These are phyloP conservation scores for Irena cyanogastra DNA, from an alignment of 2,113 vertebrate species.

Conservation along the genomic window DNA sequence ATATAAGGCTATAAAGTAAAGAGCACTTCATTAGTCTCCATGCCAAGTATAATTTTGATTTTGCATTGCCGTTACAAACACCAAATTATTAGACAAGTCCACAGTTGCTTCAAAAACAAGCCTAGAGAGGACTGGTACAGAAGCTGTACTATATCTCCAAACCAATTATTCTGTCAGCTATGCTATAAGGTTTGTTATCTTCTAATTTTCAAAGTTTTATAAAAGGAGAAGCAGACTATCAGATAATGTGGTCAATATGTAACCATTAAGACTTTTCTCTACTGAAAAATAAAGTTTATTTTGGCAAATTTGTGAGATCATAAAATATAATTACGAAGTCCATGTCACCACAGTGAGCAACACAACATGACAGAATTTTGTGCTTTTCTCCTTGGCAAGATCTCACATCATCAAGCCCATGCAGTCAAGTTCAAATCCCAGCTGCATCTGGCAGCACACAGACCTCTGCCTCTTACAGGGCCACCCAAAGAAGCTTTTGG, in stretches of 20 bases:
- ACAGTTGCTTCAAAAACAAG: neutral
- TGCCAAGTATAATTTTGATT: neutral
- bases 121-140: neutral
- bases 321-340: neutral
- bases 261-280: neutral
- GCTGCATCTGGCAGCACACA: neutral
- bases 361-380: neutral
- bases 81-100: neutral
- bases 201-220: neutral
- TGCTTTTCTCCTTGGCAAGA: neutral
- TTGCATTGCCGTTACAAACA: neutral
- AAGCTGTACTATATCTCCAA: neutral
- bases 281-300: neutral
- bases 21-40: neutral
- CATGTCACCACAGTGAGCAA: neutral
- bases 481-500: neutral
- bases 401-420: rapidly evolving
- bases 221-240: neutral
- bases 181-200: neutral
- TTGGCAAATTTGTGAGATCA: neutral
- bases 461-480: neutral
- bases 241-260: rapidly evolving
- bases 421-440: neutral
- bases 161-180: neutral
- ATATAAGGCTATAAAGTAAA: neutral